A percentile compares a stretch with the other conserved stretches of the same genome.
Evolutionary conservation across 2,797 vertebrate genomes (phyloP).

Genomic region (Coluber constrictor): DNA sequence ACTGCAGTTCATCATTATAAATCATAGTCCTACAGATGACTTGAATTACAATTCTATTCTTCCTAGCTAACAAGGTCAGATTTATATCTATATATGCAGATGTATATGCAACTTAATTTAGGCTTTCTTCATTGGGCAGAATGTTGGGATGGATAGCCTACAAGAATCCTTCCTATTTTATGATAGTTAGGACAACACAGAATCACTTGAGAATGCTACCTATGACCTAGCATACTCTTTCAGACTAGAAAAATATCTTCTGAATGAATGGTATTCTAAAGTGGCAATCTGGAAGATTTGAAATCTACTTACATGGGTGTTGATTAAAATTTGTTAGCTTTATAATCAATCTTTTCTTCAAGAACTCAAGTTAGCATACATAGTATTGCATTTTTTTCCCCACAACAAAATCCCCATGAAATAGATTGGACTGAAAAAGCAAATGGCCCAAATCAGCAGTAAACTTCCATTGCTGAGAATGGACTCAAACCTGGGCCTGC

Average conservation of each 20-base stretch:
- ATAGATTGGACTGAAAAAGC: neutral
- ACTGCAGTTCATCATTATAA: neutral
- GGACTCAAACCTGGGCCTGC: neutral
- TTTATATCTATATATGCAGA: neutral
- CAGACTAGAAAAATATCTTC: neutral
- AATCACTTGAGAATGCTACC: neutral
- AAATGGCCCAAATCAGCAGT: neutral
- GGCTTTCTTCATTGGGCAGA: neutral
- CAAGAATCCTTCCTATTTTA: neutral
- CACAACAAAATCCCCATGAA: neutral
- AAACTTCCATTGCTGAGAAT: neutral
- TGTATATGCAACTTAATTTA: neutral
- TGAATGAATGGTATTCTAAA: neutral
- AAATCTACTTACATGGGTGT: neutral
- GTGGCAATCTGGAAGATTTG: neutral
- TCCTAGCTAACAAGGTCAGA: neutral
- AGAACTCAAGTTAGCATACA: neutral
- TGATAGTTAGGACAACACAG: neutral
- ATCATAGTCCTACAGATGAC: neutral
- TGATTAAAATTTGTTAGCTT: neutral
- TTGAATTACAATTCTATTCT: neutral
- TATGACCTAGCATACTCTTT: neutral
- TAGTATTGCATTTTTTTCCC: neutral
- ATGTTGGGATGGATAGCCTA: neutral
- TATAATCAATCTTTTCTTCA: neutral